Percentiles rank a stretch among this genome's conserved stretches.
Conservation (phyloP, 2,113 vertebrate genomes). For the Edolisoma coerulescens region DNA sequence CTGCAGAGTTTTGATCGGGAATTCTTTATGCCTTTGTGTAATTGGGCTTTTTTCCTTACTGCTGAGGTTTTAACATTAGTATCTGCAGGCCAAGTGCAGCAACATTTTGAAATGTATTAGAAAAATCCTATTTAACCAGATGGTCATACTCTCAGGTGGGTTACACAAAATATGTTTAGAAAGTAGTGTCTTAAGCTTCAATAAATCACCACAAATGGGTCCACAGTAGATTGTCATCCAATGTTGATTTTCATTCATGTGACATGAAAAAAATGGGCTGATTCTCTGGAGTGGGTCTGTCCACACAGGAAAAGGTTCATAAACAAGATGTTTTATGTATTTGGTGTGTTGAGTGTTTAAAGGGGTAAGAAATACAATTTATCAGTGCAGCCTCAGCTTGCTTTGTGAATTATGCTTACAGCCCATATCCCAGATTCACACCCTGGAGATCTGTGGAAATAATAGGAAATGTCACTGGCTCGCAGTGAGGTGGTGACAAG, state of each 20-base stretch:
- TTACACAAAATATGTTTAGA: not conserved
- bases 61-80: not conserved
- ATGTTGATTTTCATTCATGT: not conserved
- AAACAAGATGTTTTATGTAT: not conserved
- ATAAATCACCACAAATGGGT: not conserved
- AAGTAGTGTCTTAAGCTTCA: not conserved
- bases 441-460: not conserved
- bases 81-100: not conserved
- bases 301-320: not conserved
- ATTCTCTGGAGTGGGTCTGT: not conserved
- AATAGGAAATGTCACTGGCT: not conserved
- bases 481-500: not conserved
- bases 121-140: not conserved
- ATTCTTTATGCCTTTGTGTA: not conserved
- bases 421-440: not conserved
- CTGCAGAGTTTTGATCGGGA: not conserved
- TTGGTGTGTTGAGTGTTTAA: constrained; percentile 9
- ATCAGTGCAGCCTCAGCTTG: not conserved
- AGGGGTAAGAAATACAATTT: not conserved
- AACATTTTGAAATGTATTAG: not conserved
- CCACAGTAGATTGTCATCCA: not conserved
- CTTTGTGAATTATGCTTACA: not conserved
- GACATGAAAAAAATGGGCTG: not conserved
- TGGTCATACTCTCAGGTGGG: not conserved
- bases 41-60: not conserved